Base-by-base conservation (phyloP, 2,888 invertebrate genomes). In the Leptinotarsa juncta region DNA sequence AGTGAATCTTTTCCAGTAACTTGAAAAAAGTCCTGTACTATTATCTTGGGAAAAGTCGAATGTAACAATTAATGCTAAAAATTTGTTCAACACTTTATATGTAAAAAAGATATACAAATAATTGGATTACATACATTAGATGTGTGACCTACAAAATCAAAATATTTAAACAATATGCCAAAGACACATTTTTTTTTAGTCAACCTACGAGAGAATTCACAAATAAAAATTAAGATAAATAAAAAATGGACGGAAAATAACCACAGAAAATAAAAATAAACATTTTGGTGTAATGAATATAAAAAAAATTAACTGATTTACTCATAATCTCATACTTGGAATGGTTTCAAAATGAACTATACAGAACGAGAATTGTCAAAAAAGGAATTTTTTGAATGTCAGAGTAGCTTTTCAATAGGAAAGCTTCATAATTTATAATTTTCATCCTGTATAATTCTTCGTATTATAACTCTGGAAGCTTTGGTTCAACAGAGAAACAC, bases 171-270 rank as follows among this genome's bases (percentile, higher is more conserved):
- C 16, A 67, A 65, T 55, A 76, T 67, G 51, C 67, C 67, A 57
- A 67, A 73, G 70, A 53, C 50, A 72, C 50, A 42, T 72, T 62
- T 26, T 42, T 14, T 62, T 62, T 65, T 57, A 32, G 53, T 55
- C 48, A 42, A 51, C 4, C 18, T 48, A n/a, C 42, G 18, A 51
- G 50, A 62, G 4, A 42, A 32, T 53, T 26, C 32, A 15, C 48
- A 66, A 53, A 66, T 32, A 66, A 15, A 26, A 53, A 66, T 74
- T 57, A 74, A 75, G 74, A 74, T 75, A 75, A 77, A 77, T 75
- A 74, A 77, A 74, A 75, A 75, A 74, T 75, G 77, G 78, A 77
- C 77, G 77, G 78, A 77, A 77, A 76, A 69, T 65, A 73, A 75
- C 62, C 73, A 74, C 73, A 67, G 20, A 51, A 75, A 70, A 69